Percentiles rank a stretch among this genome's conserved stretches.
phyloP scores from a whole-genome alignment of 2,888 invertebrate genomes.

The Cosmia pyralina region DNA sequence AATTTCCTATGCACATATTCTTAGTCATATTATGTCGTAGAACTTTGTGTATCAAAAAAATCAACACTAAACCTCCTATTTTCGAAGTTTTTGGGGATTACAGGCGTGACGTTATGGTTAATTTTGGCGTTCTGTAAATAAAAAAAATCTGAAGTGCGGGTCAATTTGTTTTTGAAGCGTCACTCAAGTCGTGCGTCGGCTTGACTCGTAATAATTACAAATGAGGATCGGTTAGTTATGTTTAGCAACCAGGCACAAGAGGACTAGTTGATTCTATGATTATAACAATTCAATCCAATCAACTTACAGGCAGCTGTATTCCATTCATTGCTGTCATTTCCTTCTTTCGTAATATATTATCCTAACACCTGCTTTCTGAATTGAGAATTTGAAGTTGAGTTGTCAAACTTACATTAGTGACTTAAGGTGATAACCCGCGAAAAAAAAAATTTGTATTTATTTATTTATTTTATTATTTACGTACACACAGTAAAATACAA shows the following conservation, averaged over 20 bases:
- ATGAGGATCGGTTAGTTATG: not conserved
- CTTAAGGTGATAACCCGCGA: too few species aligned
- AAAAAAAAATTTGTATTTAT: too few species aligned
- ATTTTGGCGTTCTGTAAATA: too few species aligned
- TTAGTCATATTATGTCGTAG: too few species aligned
- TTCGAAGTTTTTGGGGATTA: too few species aligned
- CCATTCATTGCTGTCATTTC: not conserved
- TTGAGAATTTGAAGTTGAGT: not conserved
- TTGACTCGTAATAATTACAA: not conserved
- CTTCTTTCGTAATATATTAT: conserved; percentile 10
- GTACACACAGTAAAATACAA: too few species aligned
- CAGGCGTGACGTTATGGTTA: too few species aligned
- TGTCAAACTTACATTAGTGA: not conserved
- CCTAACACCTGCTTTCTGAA: not conserved
- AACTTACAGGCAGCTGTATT: not conserved
- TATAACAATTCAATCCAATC: conserved; percentile 4
- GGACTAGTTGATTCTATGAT: not conserved
- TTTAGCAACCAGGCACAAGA: not conserved
- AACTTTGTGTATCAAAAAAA: too few species aligned
- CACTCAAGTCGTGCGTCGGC: not conserved
- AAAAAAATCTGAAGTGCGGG: too few species aligned
- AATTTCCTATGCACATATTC: too few species aligned
- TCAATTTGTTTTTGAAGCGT: not conserved
- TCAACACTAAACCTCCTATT: too few species aligned
- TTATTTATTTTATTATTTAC: too few species aligned